phyloP scores from a whole-genome alignment of 2,113 vertebrate species.

The Lonchura striata region DNA sequence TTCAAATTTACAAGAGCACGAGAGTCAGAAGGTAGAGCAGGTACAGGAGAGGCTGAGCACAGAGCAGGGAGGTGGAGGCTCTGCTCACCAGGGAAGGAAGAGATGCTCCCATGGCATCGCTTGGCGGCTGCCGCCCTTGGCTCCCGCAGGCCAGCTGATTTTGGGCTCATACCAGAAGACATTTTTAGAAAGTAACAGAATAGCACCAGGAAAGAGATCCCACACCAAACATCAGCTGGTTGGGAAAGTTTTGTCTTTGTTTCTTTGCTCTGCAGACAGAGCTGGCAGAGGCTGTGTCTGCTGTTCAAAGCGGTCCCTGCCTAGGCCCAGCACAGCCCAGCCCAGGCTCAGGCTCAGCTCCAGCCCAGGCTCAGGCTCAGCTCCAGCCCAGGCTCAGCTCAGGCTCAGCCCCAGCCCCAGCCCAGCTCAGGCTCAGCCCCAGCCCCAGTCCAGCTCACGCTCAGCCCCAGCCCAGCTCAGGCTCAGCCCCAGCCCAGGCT shows the following conservation, averaged over 20 bases:
- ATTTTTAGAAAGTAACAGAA: conserved; percentile 29
- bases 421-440: too few species aligned
- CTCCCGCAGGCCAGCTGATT: accelerated
- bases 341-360: too few species aligned
- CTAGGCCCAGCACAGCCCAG: not conserved
- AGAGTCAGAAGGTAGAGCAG: not conserved
- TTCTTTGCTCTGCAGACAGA: accelerated
- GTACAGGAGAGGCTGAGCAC: not conserved
- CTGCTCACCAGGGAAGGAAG: not conserved
- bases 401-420: too few species aligned
- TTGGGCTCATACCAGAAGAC: not conserved
- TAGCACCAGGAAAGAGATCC: not conserved
- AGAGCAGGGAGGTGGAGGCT: accelerated
- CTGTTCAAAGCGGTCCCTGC: not conserved
- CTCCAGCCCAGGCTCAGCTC: too few species aligned
- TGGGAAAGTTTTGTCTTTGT: not conserved
- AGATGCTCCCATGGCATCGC: not conserved
- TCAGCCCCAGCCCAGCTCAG: too few species aligned
- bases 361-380: not conserved
- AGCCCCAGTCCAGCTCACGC: too few species aligned
- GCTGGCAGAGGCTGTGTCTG: not conserved
- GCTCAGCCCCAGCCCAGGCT: too few species aligned
- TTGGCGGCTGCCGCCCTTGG: not conserved
- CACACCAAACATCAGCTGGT: not conserved
- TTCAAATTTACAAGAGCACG: not conserved